Base-by-base conservation (phyloP, 2,113 vertebrate genomes). In the Zeus faber region DNA sequence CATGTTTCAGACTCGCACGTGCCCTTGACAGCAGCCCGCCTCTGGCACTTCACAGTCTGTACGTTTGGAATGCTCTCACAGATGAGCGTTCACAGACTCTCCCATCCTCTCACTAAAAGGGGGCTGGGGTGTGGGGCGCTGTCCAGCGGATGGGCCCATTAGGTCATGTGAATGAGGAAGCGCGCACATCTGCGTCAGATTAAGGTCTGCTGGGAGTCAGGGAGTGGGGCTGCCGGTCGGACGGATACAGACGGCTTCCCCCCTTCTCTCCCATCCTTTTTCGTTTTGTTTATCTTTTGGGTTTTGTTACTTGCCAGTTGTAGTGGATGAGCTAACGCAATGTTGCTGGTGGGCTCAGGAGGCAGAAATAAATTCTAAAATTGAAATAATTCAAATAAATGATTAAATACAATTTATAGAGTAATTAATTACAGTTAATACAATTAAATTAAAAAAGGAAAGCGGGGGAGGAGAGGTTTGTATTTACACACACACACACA, bases 181-280 rank as follows among this genome's bases (percentile, higher is more conserved):
- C 54, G 62, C 46, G 14, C 72, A 77, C 81, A 79, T 89, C 84
- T 91, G 85, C 69, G 77, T 69, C 73, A 84, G 58, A 85, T 85
- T 77, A 88, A 24, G 61, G 66, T 65, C 33, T 41, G 65, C 49
- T 26, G 21, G 60, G 33, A 41, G 39, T 33, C 44, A 43, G 40
- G 5, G 39, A 33, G 54, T 46, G 61, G 20, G 24, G 29, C 67
- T 49, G 49, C 17, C 54, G 14, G 35, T 40, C 4, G 14, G 24
- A 56, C 10, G 52, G 47, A 58, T 23, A 50, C 51, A 27, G 55
- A 62, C 4, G 11, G 18, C 40, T 16, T 49, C 23, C 5, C 20
- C 39, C 58, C 54, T 45, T 18, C 29, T 45, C 51, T 59, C 4
- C 40, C 37, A 35, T 47, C 47, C 35, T 2, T 21, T 7, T 21